phyloP scores from a whole-genome alignment of 2,888 invertebrate genomes.

The Hipparchia sbordonii region DNA sequence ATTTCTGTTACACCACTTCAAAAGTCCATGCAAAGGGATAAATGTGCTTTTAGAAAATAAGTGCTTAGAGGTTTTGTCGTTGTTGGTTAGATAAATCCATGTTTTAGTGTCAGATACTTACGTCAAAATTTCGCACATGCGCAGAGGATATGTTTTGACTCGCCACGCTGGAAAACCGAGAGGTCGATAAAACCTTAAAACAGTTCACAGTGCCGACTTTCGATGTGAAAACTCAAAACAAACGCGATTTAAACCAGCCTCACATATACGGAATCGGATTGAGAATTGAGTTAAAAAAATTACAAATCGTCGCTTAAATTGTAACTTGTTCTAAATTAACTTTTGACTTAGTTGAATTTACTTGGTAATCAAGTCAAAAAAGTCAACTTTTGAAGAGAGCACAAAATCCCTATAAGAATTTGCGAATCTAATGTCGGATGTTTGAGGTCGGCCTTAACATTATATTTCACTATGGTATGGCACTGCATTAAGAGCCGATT shows the following conservation, averaged over 20 bases:
- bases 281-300: too few relatives aligned
- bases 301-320: too few relatives aligned
- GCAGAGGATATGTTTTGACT: slow-evolving; percentile 60
- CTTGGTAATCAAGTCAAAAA: too few relatives aligned
- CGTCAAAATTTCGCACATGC: slow-evolving; percentile 71
- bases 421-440: too few relatives aligned
- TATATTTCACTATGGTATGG: too few relatives aligned
- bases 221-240: slow-evolving; percentile 5
- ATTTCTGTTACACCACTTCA: slow-evolving; percentile 21
- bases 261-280: too few relatives aligned
- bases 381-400: too few relatives aligned
- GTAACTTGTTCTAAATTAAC: too few relatives aligned
- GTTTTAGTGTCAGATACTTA: slow-evolving; percentile 55
- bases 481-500: too few relatives aligned
- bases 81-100: slow-evolving; percentile 39
- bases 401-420: too few relatives aligned
- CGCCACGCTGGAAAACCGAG: slow-evolving; percentile 53
- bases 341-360: too few relatives aligned
- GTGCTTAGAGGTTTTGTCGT: slow-evolving; percentile 43
- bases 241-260: neutral
- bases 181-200: slow-evolving; percentile 76
- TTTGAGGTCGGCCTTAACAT: too few relatives aligned
- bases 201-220: slow-evolving; percentile 42
- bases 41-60: slow-evolving; percentile 28
- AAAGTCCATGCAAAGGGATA: slow-evolving; percentile 19